Conservation (phyloP, 2,113 vertebrate species). For the Mugil cephalus region DNA sequence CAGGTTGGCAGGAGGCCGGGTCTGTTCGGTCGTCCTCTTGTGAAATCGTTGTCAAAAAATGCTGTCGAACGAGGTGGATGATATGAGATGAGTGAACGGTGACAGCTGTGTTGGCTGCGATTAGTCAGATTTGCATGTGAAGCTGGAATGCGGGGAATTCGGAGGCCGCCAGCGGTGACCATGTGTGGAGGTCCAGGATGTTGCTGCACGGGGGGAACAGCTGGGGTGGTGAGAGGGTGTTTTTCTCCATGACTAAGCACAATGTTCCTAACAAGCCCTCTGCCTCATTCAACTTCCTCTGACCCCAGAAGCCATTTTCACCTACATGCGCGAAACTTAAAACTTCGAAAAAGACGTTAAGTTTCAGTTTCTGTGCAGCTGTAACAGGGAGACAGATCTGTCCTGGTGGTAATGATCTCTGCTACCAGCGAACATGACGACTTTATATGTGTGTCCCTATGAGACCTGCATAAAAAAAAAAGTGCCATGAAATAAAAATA, state of each 20-base stretch:
- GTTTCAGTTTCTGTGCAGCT: neutral
- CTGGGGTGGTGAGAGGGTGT: slow-evolving; percentile 1
- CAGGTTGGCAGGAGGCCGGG: neutral
- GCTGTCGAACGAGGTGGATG: neutral
- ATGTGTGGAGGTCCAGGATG: neutral
- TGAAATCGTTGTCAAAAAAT: neutral
- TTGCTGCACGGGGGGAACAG: neutral
- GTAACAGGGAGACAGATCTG: no score
- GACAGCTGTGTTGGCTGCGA: slow-evolving; percentile 28
- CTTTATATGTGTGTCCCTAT: no score
- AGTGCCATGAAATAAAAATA: no score
- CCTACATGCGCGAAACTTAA: neutral
- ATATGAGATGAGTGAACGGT: slow-evolving; percentile 7
- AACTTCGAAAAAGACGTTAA: no score
- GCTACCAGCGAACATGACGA: no score
- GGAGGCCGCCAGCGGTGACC: slow-evolving; percentile 15
- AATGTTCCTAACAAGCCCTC: neutral
- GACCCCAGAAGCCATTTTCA: neutral
- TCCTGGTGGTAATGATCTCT: no score
- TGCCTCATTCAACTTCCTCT: neutral
- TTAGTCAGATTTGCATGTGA: slow-evolving; percentile 33
- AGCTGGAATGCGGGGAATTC: slow-evolving; percentile 22
- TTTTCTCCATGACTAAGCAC: neutral
- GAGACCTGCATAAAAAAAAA: no score
- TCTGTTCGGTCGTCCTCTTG: neutral